phyloP scores from a whole-genome alignment of 2,797 vertebrate genomes.

The Setipinna tenuifilis region DNA sequence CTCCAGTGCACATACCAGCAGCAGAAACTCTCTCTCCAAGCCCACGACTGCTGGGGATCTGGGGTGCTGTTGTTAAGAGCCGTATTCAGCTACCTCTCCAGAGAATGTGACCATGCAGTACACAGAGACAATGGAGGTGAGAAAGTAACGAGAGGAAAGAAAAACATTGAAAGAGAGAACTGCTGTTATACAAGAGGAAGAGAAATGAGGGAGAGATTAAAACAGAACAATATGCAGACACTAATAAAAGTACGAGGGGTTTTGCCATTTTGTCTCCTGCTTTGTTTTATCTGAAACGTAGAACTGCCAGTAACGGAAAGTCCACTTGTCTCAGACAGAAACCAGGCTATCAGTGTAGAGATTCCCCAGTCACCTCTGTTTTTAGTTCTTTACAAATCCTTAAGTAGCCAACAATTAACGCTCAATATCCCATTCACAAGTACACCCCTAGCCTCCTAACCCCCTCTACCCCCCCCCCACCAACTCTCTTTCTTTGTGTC shows the following conservation, averaged over 20 bases:
- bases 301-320: background rate
- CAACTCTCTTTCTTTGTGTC: slow-evolving; percentile 26
- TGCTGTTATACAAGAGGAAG: background rate
- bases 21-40: too few species aligned
- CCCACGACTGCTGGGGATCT: background rate
- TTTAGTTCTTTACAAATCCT: slow-evolving; percentile 38
- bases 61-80: background rate
- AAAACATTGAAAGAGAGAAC: background rate
- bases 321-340: background rate
- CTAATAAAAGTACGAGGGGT: background rate
- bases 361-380: slow-evolving; percentile 57
- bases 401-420: slow-evolving; percentile 63
- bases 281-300: slow-evolving; percentile 36
- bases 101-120: background rate
- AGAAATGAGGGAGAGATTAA: background rate
- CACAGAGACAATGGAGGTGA: background rate
- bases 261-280: slow-evolving; percentile 8
- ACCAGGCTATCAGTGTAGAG: slow-evolving; percentile 29
- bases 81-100: background rate
- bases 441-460: slow-evolving; percentile 31
- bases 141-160: background rate
- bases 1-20: too few species aligned
- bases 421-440: slow-evolving; percentile 68
- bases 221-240: background rate
- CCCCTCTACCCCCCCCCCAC: slow-evolving; percentile 34